Evolutionary conservation across 2,797 vertebrate species (phyloP).

Genomic region (Anas flavirostris): DNA sequence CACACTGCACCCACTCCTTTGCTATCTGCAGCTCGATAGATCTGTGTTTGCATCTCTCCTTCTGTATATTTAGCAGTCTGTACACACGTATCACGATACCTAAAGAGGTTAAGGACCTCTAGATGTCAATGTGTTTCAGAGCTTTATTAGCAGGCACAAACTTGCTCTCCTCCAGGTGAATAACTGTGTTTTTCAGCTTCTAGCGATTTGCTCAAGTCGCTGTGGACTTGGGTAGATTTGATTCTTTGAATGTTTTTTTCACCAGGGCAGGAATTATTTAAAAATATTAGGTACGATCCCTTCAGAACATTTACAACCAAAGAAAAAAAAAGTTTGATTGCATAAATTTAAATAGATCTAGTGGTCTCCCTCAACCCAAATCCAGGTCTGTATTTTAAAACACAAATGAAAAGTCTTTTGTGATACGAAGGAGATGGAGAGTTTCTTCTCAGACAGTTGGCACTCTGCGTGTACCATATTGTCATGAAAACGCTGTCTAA

Average conservation of each 20-base stretch:
- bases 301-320: neutral
- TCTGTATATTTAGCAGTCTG: neutral
- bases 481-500: neutral
- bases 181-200: neutral
- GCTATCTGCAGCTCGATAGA: neutral
- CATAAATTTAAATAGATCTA: neutral
- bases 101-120: neutral
- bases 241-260: neutral
- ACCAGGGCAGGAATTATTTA: neutral
- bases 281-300: neutral
- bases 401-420: neutral
- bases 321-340: neutral
- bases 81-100: neutral
- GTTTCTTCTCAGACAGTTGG: neutral
- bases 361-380: neutral
- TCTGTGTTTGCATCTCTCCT: conserved; percentile 4
- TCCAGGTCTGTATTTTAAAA: neutral
- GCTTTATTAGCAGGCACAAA: neutral
- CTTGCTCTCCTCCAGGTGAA: neutral
- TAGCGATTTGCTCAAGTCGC: neutral
- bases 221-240: neutral
- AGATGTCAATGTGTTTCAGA: neutral
- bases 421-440: neutral
- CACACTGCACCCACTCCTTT: neutral
- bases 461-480: neutral